Evolutionary conservation across 2,113 vertebrate genomes (phyloP).

Genomic region (Nanorana parkeri): DNA sequence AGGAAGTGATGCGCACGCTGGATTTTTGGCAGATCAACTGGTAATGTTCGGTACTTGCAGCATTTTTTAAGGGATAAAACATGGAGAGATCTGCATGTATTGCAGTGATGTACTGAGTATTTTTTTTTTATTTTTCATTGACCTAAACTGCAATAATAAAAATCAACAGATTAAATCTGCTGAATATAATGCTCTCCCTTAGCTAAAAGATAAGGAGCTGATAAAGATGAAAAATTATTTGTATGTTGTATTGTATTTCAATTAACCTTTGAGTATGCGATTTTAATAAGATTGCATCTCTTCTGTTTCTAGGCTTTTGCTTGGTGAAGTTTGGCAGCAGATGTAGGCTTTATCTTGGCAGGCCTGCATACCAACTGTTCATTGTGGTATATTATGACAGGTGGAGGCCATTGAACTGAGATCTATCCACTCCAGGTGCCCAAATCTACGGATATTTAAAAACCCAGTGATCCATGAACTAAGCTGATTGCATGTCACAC

Average conservation of each 20-base stretch:
- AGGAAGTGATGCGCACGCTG: too few species aligned
- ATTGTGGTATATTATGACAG: constrained; percentile 64
- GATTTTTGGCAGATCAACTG: too few species aligned
- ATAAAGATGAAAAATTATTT: constrained; percentile 12
- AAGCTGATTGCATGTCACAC: constrained; percentile 19
- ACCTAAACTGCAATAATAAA: too few species aligned
- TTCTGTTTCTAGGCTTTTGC: constrained; percentile 56
- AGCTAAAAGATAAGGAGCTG: background rate
- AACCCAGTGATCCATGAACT: constrained; percentile 42
- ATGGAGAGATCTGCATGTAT: too few species aligned
- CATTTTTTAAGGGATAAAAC: too few species aligned
- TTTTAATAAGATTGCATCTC: constrained; percentile 45
- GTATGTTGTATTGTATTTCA: constrained; percentile 32
- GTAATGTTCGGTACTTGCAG: too few species aligned
- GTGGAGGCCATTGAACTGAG: constrained; percentile 64
- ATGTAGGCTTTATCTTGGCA: constrained; percentile 64
- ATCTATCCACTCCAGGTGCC: constrained; percentile 61
- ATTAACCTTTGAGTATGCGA: constrained; percentile 14
- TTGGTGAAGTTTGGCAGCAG: constrained; percentile 64
- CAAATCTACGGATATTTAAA: constrained; percentile 30
- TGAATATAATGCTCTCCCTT: too few species aligned
- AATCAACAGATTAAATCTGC: too few species aligned
- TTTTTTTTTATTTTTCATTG: too few species aligned
- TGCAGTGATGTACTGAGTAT: too few species aligned
- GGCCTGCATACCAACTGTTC: constrained; percentile 63